Conservation (phyloP, 2,888 invertebrate genomes). For the Spialia ferax region DNA sequence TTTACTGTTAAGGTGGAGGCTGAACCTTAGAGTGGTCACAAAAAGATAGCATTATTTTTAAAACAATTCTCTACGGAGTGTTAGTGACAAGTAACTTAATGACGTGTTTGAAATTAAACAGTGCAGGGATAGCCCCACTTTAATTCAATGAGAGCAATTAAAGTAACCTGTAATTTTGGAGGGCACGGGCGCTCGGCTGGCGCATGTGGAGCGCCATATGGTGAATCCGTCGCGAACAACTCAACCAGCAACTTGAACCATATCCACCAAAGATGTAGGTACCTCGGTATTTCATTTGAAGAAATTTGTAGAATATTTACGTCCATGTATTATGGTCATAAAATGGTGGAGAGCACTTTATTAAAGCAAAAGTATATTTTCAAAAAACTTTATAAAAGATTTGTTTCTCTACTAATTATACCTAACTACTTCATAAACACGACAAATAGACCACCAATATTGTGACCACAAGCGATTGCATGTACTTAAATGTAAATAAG, state of each 20-base stretch:
- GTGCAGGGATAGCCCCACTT: conserved; percentile 58
- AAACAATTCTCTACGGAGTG: not conserved
- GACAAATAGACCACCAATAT: too few species aligned
- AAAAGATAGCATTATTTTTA: not conserved
- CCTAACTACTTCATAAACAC: too few species aligned
- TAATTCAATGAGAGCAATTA: conserved; percentile 75
- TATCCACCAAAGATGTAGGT: conserved; percentile 49
- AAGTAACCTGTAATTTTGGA: conserved; percentile 81
- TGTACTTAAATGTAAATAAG: not conserved
- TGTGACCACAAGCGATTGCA: too few species aligned
- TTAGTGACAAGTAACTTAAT: conserved; percentile 27
- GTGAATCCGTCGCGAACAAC: conserved; percentile 61
- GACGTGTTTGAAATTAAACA: conserved; percentile 53
- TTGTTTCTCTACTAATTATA: too few species aligned
- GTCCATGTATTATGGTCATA: too few species aligned
- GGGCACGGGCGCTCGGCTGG: conserved; percentile 59
- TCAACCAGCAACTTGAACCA: conserved; percentile 61
- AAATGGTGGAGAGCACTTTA: too few species aligned
- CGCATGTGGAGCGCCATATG: conserved; percentile 79
- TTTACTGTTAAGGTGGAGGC: not conserved
- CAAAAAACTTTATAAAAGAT: not conserved
- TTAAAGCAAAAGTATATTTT: not conserved
- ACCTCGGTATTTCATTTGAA: conserved; percentile 37
- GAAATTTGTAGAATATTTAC: conserved; percentile 26
- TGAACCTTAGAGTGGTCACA: not conserved